phyloP scores from a whole-genome alignment of 2,888 invertebrate species.

The Ceraclea dissimilis region DNA sequence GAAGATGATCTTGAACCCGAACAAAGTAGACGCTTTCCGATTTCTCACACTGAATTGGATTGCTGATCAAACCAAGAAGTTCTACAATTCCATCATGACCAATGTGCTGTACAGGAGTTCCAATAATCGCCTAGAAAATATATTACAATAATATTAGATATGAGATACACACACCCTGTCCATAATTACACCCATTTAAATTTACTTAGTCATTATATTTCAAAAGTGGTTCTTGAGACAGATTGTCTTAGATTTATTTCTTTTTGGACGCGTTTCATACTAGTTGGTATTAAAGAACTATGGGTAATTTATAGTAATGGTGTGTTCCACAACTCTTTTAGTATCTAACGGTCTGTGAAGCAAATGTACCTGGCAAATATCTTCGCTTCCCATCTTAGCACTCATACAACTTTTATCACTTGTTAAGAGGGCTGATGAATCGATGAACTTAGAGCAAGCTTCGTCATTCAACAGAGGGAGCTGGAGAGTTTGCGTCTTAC shows the following conservation, averaged over 20 bases:
- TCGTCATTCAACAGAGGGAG: conserved; percentile 42
- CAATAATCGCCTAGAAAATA: conserved; percentile 42
- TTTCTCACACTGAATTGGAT: conserved; percentile 42
- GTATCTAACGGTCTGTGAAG: too few species aligned
- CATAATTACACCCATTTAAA: too few species aligned
- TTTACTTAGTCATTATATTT: too few species aligned
- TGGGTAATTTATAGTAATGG: too few species aligned
- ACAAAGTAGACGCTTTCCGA: conserved; percentile 43
- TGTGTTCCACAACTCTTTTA: too few species aligned
- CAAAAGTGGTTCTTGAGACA: too few species aligned
- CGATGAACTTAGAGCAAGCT: conserved; percentile 38
- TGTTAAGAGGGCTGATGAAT: conserved; percentile 33
- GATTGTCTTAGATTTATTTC: too few species aligned
- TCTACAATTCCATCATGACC: conserved; percentile 43
- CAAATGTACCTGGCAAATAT: conserved; percentile 38
- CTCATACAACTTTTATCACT: conserved; percentile 53
- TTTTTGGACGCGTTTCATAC: too few species aligned
- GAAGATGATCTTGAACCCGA: conserved; percentile 43
- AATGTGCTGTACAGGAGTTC: conserved; percentile 48
- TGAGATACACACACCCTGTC: too few species aligned
- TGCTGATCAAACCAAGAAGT: conserved; percentile 47
- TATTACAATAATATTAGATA: too few species aligned
- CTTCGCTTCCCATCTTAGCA: conserved; percentile 40
- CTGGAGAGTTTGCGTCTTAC: conserved; percentile 45
- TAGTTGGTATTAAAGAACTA: too few species aligned